Base-by-base conservation (phyloP, 2,113 vertebrate genomes). In the Nothoprocta pentlandii region DNA sequence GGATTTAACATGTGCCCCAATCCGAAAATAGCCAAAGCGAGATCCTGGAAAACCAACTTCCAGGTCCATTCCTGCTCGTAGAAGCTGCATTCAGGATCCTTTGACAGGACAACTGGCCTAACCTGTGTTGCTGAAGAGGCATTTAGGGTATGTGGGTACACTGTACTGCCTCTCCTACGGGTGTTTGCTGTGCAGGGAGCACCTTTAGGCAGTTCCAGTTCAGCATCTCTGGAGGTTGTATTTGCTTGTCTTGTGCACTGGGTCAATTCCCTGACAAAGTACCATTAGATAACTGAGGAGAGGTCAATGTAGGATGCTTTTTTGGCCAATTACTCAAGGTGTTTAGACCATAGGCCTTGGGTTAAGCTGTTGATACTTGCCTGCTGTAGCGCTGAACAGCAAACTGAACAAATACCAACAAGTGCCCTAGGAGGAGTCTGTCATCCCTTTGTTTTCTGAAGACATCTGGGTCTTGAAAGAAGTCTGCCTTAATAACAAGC, bases 401-500 rank as follows among this genome's bases (percentile, higher is more conserved):
- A 83, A 82, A 74, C 49, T 15, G 25, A 90, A 62, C 73, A 44
- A 71, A 71, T 89, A 51, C 2, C 58, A 78, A 49, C 90, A 92
- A 92, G 92, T 53, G 17, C 34, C 3, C 26, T 17, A 51, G 83
- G 83, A 92, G 73, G 78, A 79, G 68, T 73, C 0, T 13, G 53
- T 86, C 93, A 95, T 78, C 66, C 53, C 13, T 90, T 93, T 94
- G 88, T 88, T 87, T 95, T 93, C 56, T n/a, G 69, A 58, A 95
- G 85, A 76, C 34, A 42, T 91, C 92, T 76, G 26, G 54, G 63
- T 71, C 54, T 95, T 92, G 93, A 87, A 95, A 83, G 81, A 21
- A 80, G 66, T 51, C 46, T 0, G 4, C 82, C 90, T 83, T 94
- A 87, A 88, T 96, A 90, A 96, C 80, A 95, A 94, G 82, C 80